Evolutionary conservation across 2,888 invertebrate genomes (phyloP).

Genomic region (Cremastobaeus sp.): DNA sequence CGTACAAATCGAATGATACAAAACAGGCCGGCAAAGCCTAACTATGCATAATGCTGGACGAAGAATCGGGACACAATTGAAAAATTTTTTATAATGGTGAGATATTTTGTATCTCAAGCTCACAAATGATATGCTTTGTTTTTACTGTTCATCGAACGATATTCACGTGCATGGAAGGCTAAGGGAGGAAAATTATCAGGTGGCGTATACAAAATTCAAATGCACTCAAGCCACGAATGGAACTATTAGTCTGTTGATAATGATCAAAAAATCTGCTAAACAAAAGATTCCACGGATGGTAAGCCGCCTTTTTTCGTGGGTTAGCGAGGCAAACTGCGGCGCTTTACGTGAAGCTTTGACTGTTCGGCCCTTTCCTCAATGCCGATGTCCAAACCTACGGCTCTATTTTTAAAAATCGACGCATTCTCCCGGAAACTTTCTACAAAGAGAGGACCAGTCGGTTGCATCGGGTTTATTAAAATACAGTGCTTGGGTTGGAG

Average conservation of each 20-base stretch:
- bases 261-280: conserved; percentile 78
- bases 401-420: conserved; percentile 78
- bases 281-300: conserved; percentile 79
- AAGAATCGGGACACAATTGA: too few relatives aligned
- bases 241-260: conserved; percentile 75
- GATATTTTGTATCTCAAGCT: conserved; percentile 30
- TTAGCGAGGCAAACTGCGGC: conserved; percentile 63
- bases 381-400: conserved; percentile 73
- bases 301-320: conserved; percentile 76
- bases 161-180: conserved; percentile 65
- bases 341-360: conserved; percentile 59
- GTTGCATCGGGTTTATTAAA: conserved; percentile 77
- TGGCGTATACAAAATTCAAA: conserved; percentile 74
- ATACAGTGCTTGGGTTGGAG: conserved; percentile 65
- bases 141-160: conserved; percentile 66
- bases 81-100: conserved; percentile 20
- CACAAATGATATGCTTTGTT: conserved; percentile 62
- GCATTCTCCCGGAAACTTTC: conserved; percentile 77
- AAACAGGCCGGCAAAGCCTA: too few relatives aligned
- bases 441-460: conserved; percentile 72
- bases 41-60: too few relatives aligned
- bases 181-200: conserved; percentile 65
- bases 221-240: conserved; percentile 71
- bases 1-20: too few relatives aligned
- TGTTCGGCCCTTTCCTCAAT: conserved; percentile 70